Evolutionary conservation across 2,113 vertebrate species (phyloP), one percentile per base, ranked within the genome.

Genomic region (Aptenodytes forsteri): DNA sequence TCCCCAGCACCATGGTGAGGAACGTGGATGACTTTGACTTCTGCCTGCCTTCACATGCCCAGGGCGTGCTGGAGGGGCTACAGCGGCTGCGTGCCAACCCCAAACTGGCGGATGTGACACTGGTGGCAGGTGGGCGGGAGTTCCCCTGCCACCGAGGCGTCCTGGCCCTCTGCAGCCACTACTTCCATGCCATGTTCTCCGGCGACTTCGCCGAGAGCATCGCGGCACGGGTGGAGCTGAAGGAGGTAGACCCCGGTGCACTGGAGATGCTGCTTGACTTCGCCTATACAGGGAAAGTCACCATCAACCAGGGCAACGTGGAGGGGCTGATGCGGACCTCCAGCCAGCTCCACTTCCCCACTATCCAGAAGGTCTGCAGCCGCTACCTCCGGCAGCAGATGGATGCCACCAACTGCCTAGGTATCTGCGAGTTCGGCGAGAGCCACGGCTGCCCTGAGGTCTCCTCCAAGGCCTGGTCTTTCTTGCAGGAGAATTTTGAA

Each of bases 381-480:
- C 98, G 99, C 55, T 99, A 99, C 97, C 98, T 99, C 29, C 99
- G 99, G 97, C 99, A 99, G 96, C 99, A 99, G 98, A 99, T 99
- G 25, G 99, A 99, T 6, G 99, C 98, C 42, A 98, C 98, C 89
- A 99, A 99, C 98, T 99, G 99, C 92, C 96, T 99, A 95, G 99
- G 99, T 75, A 99, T 99, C 97, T 98, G 99, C 12, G 99, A 99
- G 97, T 99, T 99, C 10, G 99, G 99, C 7, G 99, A 99, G 95
- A 98, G 98, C 76, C 99, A 99, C 8, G 99, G 99, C 73, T 99
- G 99, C 86, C 98, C 98, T 1, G 99, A 99, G 59, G 99, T 99
- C 61, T 99, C 99, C 11, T 99, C 99, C 89, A 99, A 99, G 97
- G 99, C 99, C 4, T 98, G 98, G 98, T 98, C 98, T 91, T 99